phyloP scores from a whole-genome alignment of 2,113 vertebrate genomes.

The Daboia siamensis region DNA sequence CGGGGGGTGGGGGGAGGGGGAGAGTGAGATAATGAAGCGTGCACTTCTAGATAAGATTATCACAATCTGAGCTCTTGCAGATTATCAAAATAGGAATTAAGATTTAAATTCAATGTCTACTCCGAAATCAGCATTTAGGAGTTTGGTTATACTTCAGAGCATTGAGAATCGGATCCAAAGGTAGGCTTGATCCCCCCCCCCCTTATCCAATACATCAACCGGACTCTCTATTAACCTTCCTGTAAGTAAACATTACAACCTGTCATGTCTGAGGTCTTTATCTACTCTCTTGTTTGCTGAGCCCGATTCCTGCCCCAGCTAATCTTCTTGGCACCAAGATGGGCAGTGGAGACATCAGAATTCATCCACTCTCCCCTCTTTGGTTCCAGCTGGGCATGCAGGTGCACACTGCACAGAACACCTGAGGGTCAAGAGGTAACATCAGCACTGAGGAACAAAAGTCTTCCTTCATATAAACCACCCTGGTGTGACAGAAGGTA shows the following conservation, averaged over 20 bases:
- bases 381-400: background rate
- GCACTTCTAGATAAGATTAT: background rate
- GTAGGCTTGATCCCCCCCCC: background rate
- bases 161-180: background rate
- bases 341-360: background rate
- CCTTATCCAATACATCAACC: background rate
- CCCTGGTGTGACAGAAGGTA: background rate
- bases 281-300: constrained; percentile 16
- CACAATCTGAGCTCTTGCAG: background rate
- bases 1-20: no score
- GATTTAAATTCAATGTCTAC: background rate
- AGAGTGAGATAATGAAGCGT: background rate
- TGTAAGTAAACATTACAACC: background rate
- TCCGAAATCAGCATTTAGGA: background rate
- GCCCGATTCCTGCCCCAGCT: background rate
- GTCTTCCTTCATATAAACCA: background rate
- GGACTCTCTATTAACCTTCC: background rate
- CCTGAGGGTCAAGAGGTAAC: background rate
- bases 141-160: background rate
- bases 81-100: no score
- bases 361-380: background rate
- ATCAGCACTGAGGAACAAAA: background rate
- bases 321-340: background rate
- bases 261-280: background rate
- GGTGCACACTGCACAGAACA: background rate